Evolutionary conservation across 2,888 invertebrate species (phyloP).

Genomic region (Siphlonurus alternatus): DNA sequence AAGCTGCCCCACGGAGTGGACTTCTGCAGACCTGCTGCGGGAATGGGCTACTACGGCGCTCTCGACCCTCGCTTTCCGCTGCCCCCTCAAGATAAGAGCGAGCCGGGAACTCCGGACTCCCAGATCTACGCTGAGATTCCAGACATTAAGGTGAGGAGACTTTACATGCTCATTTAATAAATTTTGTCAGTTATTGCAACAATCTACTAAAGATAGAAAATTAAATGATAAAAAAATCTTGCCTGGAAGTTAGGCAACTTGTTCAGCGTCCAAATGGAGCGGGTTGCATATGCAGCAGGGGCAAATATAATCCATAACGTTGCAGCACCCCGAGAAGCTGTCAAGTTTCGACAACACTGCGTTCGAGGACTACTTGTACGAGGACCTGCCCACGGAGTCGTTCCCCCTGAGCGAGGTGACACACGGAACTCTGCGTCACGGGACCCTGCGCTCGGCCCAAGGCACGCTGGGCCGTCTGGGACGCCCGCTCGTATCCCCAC

Average conservation of each 20-base stretch:
- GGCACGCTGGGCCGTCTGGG: neutral
- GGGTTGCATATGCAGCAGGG: too few relatives aligned
- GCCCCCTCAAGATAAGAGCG: neutral
- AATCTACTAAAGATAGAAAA: too few relatives aligned
- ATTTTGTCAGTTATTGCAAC: too few relatives aligned
- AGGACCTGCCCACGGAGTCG: neutral
- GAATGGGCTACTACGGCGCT: neutral
- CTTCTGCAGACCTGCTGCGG: neutral
- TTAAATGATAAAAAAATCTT: too few relatives aligned
- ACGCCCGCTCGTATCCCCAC: slow-evolving; percentile 59
- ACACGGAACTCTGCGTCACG: neutral
- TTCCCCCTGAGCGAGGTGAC: neutral
- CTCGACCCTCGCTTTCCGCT: slow-evolving; percentile 1
- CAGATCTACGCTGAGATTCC: neutral
- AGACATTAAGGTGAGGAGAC: slow-evolving; percentile 2
- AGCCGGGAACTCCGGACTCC: neutral
- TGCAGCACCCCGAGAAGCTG: neutral
- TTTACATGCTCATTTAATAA: too few relatives aligned
- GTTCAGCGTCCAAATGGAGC: too few relatives aligned
- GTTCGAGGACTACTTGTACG: neutral
- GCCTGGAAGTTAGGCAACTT: too few relatives aligned
- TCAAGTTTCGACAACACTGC: slow-evolving; percentile 2
- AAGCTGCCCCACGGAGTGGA: slow-evolving; percentile 2
- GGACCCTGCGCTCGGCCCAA: too few relatives aligned
- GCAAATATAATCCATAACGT: too few relatives aligned